Evolutionary conservation across 2,888 invertebrate species (phyloP).

Genomic region (Trissonchulus latispiculum): DNA sequence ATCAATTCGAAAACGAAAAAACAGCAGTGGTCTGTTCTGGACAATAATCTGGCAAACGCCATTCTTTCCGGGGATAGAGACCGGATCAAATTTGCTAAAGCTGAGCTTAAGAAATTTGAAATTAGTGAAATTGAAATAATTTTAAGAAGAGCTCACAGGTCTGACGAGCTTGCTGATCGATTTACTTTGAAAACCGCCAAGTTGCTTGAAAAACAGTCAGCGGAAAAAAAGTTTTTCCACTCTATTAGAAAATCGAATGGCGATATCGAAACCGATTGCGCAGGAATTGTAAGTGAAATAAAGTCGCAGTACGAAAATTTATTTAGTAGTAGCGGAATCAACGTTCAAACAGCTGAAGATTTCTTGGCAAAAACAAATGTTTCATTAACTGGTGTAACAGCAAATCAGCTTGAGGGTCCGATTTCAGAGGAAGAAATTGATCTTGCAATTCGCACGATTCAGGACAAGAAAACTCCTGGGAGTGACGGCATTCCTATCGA

Average conservation of each 20-base stretch:
- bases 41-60: no score
- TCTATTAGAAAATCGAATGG: no score
- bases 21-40: no score
- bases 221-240: no score
- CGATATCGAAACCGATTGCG: not conserved
- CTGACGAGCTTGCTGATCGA: not conserved
- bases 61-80: no score
- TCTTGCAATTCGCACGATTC: not conserved
- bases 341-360: not conserved
- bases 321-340: not conserved
- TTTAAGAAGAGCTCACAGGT: not conserved
- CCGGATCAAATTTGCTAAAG: no score
- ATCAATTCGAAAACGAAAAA: no score
- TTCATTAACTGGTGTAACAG: not conserved
- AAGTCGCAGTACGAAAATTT: not conserved
- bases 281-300: conserved; percentile 8
- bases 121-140: no score
- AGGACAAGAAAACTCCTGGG: not conserved
- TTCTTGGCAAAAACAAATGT: not conserved
- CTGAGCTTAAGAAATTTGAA: no score
- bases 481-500: not conserved
- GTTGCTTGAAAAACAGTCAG: not conserved
- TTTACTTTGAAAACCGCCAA: not conserved
- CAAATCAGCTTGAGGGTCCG: not conserved
- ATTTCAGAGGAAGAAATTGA: no score